Conservation (phyloP, 2,888 invertebrate species). For the Cosmorhoe ocellata region DNA sequence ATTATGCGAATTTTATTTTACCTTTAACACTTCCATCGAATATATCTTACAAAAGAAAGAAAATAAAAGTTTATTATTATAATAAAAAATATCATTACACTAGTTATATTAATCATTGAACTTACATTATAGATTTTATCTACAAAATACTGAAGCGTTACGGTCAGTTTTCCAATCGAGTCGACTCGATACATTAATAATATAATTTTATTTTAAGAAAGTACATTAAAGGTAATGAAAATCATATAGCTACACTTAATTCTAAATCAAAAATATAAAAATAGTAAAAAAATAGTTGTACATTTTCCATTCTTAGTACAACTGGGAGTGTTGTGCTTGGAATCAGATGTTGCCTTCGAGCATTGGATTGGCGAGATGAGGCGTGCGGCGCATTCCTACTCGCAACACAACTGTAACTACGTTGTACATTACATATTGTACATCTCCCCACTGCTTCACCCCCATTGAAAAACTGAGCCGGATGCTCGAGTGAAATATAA, state of each 20-base stretch:
- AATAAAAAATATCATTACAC: conserved; percentile 81
- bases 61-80: conserved; percentile 76
- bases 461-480: conserved; percentile 76
- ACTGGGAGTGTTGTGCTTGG: conserved; percentile 72
- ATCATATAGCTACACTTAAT: conserved; percentile 80
- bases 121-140: conserved; percentile 82
- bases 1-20: conserved; percentile 85
- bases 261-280: conserved; percentile 82
- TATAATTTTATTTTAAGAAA: conserved; percentile 74
- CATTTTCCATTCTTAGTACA: conserved; percentile 66
- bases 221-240: conserved; percentile 71
- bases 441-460: conserved; percentile 45
- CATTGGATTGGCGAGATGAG: conserved; percentile 16
- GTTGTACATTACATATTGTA: conserved; percentile 35
- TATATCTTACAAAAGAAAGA: conserved; percentile 82
- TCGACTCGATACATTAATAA: conserved; percentile 61
- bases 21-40: conserved; percentile 83
- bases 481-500: conserved; percentile 78
- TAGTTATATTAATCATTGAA: conserved; percentile 77
- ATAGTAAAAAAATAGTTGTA: conserved; percentile 82
- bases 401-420: conserved; percentile 22
- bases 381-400: conserved; percentile 12
- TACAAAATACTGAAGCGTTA: conserved; percentile 80
- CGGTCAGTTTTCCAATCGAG: conserved; percentile 79
- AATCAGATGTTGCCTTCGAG: conserved; percentile 34